A percentile compares a stretch with the other conserved stretches of the same genome.
These are phyloP conservation scores for Sturnira hondurensis DNA, from an alignment of 2,113 vertebrate genomes.

Conservation along the genomic window DNA sequence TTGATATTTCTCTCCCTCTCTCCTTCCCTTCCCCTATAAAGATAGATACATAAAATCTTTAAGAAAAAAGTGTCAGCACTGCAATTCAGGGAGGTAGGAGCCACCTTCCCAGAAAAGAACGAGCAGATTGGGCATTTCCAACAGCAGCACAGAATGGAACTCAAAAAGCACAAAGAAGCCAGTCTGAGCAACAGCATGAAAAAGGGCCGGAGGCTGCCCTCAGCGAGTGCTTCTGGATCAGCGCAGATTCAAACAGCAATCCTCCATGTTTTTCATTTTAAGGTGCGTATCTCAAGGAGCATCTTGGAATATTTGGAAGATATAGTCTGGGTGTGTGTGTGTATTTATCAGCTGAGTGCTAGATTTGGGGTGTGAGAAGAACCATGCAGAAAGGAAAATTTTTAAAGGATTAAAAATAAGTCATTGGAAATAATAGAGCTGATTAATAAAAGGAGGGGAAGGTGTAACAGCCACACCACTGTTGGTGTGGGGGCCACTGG, in stretches of 20 bases:
- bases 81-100: neutral
- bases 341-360: neutral
- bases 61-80: too few species aligned
- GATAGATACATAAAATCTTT: too few species aligned
- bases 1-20: too few species aligned
- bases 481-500: neutral
- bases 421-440: neutral
- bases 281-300: neutral
- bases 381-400: neutral
- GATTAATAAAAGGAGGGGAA: neutral
- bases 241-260: neutral
- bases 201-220: neutral
- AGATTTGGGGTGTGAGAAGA: neutral
- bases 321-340: neutral
- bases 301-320: neutral
- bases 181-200: neutral
- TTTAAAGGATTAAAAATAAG: neutral
- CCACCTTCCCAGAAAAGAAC: neutral
- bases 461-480: neutral
- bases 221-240: neutral
- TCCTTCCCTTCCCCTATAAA: too few species aligned
- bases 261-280: neutral
- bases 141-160: neutral
- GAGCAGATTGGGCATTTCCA: neutral
- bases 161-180: neutral